Evolutionary conservation across 2,113 vertebrate species (phyloP).

Genomic region (Dicentrarchus labrax): DNA sequence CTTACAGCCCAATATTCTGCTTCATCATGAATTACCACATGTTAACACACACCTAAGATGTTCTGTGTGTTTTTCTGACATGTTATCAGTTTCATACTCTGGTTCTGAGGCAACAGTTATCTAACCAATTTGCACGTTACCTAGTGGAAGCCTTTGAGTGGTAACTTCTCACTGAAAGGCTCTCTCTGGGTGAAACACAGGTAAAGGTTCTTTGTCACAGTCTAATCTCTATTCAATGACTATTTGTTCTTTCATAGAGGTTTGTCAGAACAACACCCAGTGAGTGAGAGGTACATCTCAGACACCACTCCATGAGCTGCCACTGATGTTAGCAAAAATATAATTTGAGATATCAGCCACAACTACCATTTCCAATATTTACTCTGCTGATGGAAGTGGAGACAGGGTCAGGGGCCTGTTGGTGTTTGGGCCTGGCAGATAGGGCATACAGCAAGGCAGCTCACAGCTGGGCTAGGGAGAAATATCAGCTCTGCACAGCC

Average conservation of each 20-base stretch:
- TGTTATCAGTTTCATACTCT: neutral
- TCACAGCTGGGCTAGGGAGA: conserved; percentile 44
- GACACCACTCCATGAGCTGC: conserved; percentile 16
- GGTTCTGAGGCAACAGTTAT: too few relatives aligned
- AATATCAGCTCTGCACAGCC: conserved; percentile 66
- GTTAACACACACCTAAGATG: neutral
- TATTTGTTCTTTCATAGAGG: conserved; percentile 3
- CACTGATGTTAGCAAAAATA: conserved; percentile 42
- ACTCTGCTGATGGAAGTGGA: conserved; percentile 56
- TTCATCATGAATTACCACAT: neutral
- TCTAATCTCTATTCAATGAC: conserved; percentile 4
- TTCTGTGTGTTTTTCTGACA: neutral
- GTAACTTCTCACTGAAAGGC: too few relatives aligned
- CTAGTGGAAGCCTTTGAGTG: too few relatives aligned
- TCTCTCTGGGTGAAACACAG: neutral
- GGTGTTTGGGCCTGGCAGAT: conserved; percentile 71
- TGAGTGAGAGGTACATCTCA: conserved; percentile 28
- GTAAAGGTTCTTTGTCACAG: neutral
- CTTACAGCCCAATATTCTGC: neutral
- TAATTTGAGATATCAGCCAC: conserved; percentile 55
- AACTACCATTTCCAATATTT: conserved; percentile 70
- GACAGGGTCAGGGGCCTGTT: conserved; percentile 56
- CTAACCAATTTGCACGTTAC: too few relatives aligned
- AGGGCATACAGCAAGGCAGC: conserved; percentile 50
- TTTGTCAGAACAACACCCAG: conserved; percentile 22